Evolutionary conservation across 92 coral and sea anemone species (phyloP).

Genomic region (Anthopleura xanthogrammica): DNA sequence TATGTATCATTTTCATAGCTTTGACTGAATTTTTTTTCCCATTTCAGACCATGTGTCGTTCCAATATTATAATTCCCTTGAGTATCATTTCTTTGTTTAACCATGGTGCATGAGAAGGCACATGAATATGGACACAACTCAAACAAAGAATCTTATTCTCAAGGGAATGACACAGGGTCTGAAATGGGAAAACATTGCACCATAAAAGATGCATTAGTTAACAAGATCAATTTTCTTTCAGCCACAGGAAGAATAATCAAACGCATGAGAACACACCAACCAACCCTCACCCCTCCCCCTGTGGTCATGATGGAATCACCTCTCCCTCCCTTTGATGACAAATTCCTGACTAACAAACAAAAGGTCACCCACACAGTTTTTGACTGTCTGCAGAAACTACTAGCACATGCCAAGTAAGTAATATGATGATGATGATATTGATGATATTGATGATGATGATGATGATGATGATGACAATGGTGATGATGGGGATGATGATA

Average conservation of each 20-base stretch:
- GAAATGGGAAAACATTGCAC: too few relatives aligned
- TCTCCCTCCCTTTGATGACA: constrained; percentile 78
- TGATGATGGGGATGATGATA: not conserved
- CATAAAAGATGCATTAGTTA: not conserved
- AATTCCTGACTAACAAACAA: constrained; percentile 74
- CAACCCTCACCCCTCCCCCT: constrained; percentile 84
- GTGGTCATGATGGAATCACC: constrained; percentile 68
- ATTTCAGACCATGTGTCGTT: too few relatives aligned
- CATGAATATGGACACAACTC: too few relatives aligned
- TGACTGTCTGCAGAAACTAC: constrained; percentile 70
- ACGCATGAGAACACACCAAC: constrained; percentile 64
- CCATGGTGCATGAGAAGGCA: too few relatives aligned
- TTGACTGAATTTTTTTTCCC: too few relatives aligned
- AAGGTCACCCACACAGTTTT: constrained; percentile 68
- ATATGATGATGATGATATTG: not conserved
- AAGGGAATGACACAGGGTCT: too few relatives aligned
- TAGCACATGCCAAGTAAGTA: constrained; percentile 81
- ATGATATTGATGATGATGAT: not conserved
- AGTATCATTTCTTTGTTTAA: too few relatives aligned
- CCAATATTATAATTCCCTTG: too few relatives aligned
- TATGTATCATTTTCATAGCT: too few relatives aligned
- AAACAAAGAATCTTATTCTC: too few relatives aligned
- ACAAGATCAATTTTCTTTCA: not conserved
- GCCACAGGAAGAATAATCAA: constrained; percentile 80
- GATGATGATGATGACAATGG: not conserved